phyloP scores from a whole-genome alignment of 2,113 vertebrate species.

The Pandion haliaetus region DNA sequence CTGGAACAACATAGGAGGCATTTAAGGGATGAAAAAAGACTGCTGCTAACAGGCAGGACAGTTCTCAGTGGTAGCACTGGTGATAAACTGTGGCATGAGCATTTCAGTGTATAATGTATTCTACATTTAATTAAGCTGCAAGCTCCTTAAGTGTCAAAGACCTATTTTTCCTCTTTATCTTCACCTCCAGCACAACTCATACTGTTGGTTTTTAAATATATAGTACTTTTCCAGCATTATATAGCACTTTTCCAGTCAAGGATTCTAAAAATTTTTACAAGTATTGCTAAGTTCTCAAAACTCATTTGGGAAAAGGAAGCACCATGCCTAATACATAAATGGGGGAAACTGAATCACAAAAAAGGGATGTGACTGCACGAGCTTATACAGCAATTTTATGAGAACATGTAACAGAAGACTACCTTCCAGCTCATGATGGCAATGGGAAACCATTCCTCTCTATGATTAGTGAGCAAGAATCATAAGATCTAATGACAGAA shows the following conservation, averaged over 20 bases:
- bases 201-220: not conserved
- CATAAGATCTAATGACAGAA: not conserved
- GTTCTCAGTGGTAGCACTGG: not conserved
- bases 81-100: not conserved
- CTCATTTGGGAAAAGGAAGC: not conserved
- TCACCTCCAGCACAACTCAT: not conserved
- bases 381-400: not conserved
- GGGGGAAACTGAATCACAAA: not conserved
- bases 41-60: not conserved
- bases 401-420: not conserved
- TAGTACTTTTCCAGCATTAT: not conserved
- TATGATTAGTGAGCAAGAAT: not conserved
- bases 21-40: not conserved
- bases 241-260: not conserved
- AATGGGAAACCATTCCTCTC: not conserved
- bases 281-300: not conserved
- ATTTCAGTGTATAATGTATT: not conserved
- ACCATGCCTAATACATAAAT: not conserved
- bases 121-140: not conserved
- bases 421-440: not conserved
- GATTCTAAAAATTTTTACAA: not conserved
- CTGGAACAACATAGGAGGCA: not conserved
- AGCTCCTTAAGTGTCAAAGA: not conserved
- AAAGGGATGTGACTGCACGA: not conserved
- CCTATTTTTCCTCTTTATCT: not conserved